Evolutionary conservation across 1,140 invertebrate species (phyloP).

Genomic region (Condylostylus longicornis): DNA sequence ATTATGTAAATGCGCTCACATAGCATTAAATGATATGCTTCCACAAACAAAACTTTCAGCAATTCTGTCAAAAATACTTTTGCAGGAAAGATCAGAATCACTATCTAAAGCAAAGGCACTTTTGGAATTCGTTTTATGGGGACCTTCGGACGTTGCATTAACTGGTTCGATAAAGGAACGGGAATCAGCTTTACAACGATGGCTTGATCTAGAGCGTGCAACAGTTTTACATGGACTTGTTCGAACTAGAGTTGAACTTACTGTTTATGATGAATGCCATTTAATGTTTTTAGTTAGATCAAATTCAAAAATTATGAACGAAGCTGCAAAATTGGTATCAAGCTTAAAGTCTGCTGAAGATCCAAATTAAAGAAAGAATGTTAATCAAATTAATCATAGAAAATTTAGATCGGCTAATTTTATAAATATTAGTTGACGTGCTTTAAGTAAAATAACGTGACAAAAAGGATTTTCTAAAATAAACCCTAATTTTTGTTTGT

Average conservation of each 20-base stretch:
- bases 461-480: no score
- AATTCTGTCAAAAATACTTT: constrained; percentile 49
- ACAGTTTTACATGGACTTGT: constrained; percentile 64
- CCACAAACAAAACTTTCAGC: constrained; percentile 46
- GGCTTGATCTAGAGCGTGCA: constrained; percentile 69
- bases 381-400: no score
- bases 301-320: constrained; percentile 60
- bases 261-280: constrained; percentile 62
- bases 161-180: constrained; percentile 47
- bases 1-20: constrained; percentile 61
- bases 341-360: no score
- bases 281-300: constrained; percentile 66
- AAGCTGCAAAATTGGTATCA: constrained; percentile 42
- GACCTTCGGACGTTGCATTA: constrained; percentile 56
- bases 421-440: no score
- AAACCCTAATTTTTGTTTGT: no score
- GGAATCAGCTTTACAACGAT: constrained; percentile 56
- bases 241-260: constrained; percentile 52
- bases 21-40: constrained; percentile 47
- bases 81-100: constrained; percentile 54
- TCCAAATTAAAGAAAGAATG: no score
- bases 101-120: constrained; percentile 52
- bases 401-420: no score
- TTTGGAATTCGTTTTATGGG: constrained; percentile 71
- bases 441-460: no score